Evolutionary conservation across 2,888 invertebrate genomes (phyloP), one percentile per base, ranked within the genome.

Genomic region (Dimorphilus gyrociliatus): DNA sequence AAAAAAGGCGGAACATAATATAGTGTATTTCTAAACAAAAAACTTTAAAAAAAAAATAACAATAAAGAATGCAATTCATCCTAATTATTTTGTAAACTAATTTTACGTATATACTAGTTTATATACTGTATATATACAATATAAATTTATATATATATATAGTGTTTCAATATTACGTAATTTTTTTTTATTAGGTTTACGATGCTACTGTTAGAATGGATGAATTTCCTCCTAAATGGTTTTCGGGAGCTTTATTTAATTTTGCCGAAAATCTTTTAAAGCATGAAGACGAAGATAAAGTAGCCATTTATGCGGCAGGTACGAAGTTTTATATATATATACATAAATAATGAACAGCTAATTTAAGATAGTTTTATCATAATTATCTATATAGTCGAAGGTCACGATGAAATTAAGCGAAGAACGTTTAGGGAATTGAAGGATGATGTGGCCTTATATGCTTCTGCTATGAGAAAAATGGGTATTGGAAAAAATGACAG

Each of bases 151-250:
- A n/a, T n/a, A n/a, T n/a, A n/a, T 21, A 21, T n/a, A 21, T 10
- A 10, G 10, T 10, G 21, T 21, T 21, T 21, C n/a, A 10, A 21
- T 21, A n/a, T n/a, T n/a, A n/a, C n/a, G n/a, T n/a, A n/a, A n/a
- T n/a, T 29, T 6, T 14, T 29, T 14, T 12, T 2, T 29, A 38
- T 16, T 41, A 65, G 60, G 63, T 66, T 12, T 48, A 67, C 14
- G 62, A 67, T 37, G 50, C 46, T 27, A 45, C 44, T 1, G 55
- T 60, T 33, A 44, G 48, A 7, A 65, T 68, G 25, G 48, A 59
- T n/a, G 57, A 63, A 19, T 55, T 68, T 34, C 45, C n/a, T n/a
- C 68, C 69, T 8, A 55, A 61, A 39, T 70, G 70, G 70, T 70
- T 69, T 43, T 34, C 41, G n/a, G 68, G 67, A 2, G 49, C 62